Percentiles rank a stretch among this genome's conserved stretches.
Conservation (phyloP, 30 jellyfish, hydroid and myxozoan genomes). For the Pseudorhiza aurosa region DNA sequence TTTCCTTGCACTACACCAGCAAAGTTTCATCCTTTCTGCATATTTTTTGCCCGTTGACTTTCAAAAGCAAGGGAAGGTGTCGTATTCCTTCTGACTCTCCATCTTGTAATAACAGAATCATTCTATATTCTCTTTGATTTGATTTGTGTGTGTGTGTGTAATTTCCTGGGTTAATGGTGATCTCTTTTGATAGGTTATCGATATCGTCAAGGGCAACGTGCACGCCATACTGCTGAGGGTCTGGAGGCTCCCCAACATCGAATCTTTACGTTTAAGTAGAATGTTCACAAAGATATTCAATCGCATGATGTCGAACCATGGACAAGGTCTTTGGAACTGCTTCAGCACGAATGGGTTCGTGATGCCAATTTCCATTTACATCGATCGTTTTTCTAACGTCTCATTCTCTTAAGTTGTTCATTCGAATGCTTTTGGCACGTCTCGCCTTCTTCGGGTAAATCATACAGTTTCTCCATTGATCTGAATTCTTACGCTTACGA, state of each 20-base stretch:
- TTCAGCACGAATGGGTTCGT: slow-evolving; percentile 79
- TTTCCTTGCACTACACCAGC: too few species aligned
- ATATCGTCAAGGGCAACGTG: slow-evolving; percentile 86
- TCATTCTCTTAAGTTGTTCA: too few species aligned
- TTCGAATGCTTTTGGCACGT: too few species aligned
- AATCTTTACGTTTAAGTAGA: slow-evolving; percentile 51
- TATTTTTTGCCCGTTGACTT: too few species aligned
- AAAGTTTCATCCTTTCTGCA: too few species aligned
- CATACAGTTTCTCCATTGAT: neutral
- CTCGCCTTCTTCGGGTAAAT: neutral
- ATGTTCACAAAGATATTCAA: slow-evolving; percentile 72
- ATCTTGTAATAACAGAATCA: too few species aligned
- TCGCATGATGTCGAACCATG: slow-evolving; percentile 83
- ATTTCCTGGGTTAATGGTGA: neutral
- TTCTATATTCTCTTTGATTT: too few species aligned
- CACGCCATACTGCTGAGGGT: slow-evolving; percentile 72
- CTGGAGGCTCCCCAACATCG: slow-evolving; percentile 77
- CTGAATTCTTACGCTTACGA: neutral
- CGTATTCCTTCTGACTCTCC: too few species aligned
- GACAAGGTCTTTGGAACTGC: slow-evolving; percentile 94
- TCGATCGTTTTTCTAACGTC: neutral
- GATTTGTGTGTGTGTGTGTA: too few species aligned
- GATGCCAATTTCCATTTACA: neutral
- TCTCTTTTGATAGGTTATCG: slow-evolving; percentile 65
- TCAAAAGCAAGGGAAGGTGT: too few species aligned